Conservation (phyloP, 2,113 vertebrate genomes). For the Megaceryle maxima region DNA sequence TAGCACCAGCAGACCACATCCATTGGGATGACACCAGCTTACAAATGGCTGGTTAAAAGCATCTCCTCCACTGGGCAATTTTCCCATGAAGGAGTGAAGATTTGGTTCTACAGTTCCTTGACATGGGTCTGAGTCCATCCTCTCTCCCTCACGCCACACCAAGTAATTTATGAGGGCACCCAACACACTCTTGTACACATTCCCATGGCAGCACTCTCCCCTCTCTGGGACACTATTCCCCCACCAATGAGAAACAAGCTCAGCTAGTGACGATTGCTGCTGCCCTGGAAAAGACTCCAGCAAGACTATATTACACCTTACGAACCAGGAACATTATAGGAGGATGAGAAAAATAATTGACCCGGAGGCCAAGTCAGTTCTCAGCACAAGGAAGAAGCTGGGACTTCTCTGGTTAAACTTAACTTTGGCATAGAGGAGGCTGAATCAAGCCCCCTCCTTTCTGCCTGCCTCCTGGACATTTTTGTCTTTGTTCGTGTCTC, state of each 20-base stretch:
- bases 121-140: not conserved
- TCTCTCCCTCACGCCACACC: fast-evolving
- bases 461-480: not conserved
- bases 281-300: not conserved
- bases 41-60: not conserved
- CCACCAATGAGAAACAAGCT: not conserved
- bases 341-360: not conserved
- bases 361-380: not conserved
- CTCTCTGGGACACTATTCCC: not conserved
- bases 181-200: not conserved
- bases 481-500: not conserved
- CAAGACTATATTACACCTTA: not conserved
- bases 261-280: not conserved
- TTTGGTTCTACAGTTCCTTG: not conserved
- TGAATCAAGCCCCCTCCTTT: not conserved
- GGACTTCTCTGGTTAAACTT: not conserved
- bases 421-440: not conserved
- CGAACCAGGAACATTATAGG: not conserved
- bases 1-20: not conserved
- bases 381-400: not conserved
- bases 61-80: not conserved
- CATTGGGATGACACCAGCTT: not conserved
- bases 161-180: not conserved
- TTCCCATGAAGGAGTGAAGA: not conserved
- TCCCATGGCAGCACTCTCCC: not conserved